Evolutionary conservation across 2,888 invertebrate species (phyloP).

Genomic region (Rhagophthalmus giganteus): DNA sequence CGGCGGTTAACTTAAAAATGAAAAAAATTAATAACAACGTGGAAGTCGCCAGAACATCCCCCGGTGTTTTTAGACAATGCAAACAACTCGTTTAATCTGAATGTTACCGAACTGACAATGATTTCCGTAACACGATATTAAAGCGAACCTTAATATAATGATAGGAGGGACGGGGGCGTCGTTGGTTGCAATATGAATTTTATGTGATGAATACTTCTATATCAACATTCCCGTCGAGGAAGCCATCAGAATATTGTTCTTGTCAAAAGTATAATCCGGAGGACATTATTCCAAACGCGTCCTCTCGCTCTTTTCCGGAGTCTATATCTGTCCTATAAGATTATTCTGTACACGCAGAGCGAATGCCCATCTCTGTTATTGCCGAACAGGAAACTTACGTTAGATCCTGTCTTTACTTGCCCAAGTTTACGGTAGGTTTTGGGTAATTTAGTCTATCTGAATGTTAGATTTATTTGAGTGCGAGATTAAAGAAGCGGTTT

Average conservation of each 20-base stretch:
- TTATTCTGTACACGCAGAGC: conserved; percentile 21
- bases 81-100: too few species aligned
- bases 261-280: conserved; percentile 22
- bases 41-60: background rate
- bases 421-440: conserved; percentile 12
- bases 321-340: conserved; percentile 27
- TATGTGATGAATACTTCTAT: conserved; percentile 5
- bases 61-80: background rate
- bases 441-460: conserved; percentile 7
- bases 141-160: background rate
- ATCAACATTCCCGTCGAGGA: conserved; percentile 19
- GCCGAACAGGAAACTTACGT: conserved; percentile 5
- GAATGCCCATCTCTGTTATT: conserved; percentile 18
- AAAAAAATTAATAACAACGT: background rate
- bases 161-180: too few species aligned
- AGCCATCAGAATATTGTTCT: conserved; percentile 19
- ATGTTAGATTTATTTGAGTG: background rate
- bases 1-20: background rate
- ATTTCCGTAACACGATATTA: background rate
- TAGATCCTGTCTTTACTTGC: conserved; percentile 4
- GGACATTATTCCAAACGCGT: conserved; percentile 25
- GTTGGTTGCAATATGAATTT: conserved; percentile 1
- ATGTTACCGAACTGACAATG: background rate
- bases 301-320: conserved; percentile 26
- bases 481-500: background rate